Evolutionary conservation across 2,113 vertebrate species (phyloP).

Genomic region (Chlamydotis undulata): DNA sequence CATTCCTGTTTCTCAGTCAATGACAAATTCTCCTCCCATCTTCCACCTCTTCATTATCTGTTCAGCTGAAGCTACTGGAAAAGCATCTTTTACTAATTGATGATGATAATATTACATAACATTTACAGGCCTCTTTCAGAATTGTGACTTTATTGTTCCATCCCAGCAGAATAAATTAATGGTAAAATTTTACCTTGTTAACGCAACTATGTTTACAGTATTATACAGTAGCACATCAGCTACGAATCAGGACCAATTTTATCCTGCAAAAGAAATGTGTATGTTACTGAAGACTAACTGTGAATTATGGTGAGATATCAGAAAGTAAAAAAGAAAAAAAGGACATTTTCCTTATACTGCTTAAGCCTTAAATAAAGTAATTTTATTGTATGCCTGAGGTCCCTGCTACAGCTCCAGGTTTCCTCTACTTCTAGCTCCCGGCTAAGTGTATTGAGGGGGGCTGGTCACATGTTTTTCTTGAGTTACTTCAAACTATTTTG

Average conservation of each 20-base stretch:
- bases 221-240: neutral
- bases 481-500: neutral
- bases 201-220: neutral
- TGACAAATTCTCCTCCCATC: constrained; percentile 18
- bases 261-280: neutral
- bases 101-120: neutral
- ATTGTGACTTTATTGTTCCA: neutral
- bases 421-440: neutral
- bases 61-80: neutral
- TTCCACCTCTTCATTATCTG: constrained; percentile 20
- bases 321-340: neutral
- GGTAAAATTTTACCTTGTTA: neutral
- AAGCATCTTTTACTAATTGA: constrained; percentile 18
- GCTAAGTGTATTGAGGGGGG: neutral
- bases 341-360: neutral
- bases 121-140: neutral
- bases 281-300: neutral
- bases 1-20: neutral
- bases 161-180: neutral
- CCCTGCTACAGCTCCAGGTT: neutral
- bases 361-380: neutral
- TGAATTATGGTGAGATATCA: neutral
- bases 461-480: neutral
- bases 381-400: neutral
- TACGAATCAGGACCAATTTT: neutral